phyloP scores from a whole-genome alignment of 2,113 vertebrate genomes.

The Pan troglodytes region DNA sequence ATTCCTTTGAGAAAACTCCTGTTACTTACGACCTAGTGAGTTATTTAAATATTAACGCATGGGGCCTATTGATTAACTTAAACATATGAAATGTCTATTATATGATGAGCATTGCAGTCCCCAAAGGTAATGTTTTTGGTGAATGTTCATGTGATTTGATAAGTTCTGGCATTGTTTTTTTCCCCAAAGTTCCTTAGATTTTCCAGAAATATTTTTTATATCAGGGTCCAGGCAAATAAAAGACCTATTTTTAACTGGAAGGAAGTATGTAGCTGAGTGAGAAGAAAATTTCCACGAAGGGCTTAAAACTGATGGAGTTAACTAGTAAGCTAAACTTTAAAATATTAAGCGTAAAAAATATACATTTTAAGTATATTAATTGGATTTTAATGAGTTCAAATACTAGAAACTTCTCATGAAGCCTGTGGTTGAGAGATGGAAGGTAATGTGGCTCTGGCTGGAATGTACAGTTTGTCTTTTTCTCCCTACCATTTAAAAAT shows the following conservation, averaged over 20 bases:
- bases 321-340: neutral
- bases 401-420: neutral
- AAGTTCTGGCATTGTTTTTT: neutral
- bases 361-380: neutral
- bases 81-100: neutral
- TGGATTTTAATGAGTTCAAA: neutral
- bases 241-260: neutral
- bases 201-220: neutral
- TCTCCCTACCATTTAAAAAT: neutral
- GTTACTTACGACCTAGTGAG: neutral
- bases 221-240: neutral
- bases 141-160: neutral
- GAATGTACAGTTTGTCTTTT: neutral
- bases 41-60: neutral
- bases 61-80: neutral
- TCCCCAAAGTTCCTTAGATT: neutral
- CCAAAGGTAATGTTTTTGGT: neutral
- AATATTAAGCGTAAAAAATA: neutral
- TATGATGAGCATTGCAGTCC: neutral
- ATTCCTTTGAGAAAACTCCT: neutral
- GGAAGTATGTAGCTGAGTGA: neutral
- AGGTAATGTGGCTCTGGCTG: neutral
- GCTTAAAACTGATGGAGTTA: neutral
- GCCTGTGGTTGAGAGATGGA: neutral
- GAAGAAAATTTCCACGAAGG: neutral